Base-by-base conservation (phyloP, 1,140 invertebrate species). In the Agrilus planipennis region DNA sequence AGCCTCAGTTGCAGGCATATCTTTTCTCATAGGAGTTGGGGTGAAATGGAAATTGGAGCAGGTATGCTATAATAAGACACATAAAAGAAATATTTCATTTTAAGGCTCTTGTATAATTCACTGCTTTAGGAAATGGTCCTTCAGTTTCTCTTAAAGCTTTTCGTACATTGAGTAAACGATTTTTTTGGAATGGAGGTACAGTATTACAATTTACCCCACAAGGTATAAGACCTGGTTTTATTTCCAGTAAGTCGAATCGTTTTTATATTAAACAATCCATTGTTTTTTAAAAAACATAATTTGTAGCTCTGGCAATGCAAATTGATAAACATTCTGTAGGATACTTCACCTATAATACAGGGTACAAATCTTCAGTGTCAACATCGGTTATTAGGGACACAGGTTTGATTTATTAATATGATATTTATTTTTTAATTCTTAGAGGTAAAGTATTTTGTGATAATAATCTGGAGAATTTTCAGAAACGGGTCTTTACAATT, bases 321-420 rank as follows among this genome's bases (percentile, higher is more conserved):
- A 63, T 95, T 42, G 84, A 89, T 54, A 80, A 81, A 44, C 76
- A 88, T 55, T 83, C 84, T 0, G 76, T 89, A 25, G 89, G 89
- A 18, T 89, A 90, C 53, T 61, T 94, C 7, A 87, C 85, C 0
- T 90, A 86, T 54, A 79, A 85, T 58, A 74, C 74, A 1, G 82
- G 82, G 4, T 62, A 69, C 2, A 72, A 79, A 25, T 81, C 79
- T 11, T 76, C 79, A 0, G 79, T 94, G 75, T 80, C 75, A 1
- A 86, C 86, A 0, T 77, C 77, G 28, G 64, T 92, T 17, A 76
- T 85, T 21, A 74, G 82, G 45, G 80, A 85, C 53, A 81, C 78
- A 3, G 72, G 81, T 44, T 70, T 70, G 22, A 69, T 18, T 23
- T 35, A 22, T 34, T 34, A 35, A 27, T 32, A 12, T 43, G n/a